Percentiles rank a stretch among this genome's conserved stretches.
Conservation (phyloP, 2,888 invertebrate species). For the Cerastis leucographa region DNA sequence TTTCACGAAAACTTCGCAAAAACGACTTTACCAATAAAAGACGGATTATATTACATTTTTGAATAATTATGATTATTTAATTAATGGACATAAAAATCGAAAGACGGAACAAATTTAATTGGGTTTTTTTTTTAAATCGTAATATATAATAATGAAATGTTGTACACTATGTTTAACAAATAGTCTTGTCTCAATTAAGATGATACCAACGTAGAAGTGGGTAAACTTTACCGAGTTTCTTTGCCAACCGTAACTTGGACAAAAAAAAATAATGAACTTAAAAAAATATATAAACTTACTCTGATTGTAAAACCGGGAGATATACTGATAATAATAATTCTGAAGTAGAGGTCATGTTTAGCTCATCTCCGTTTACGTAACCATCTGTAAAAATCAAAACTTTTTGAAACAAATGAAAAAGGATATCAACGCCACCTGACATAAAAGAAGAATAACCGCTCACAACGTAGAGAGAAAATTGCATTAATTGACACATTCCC, state of each 20-base stretch:
- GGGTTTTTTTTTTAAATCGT: no score
- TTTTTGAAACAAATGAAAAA: not conserved
- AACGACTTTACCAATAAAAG: not conserved
- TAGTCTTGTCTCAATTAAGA: not conserved
- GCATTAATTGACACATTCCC: not conserved
- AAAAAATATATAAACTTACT: no score
- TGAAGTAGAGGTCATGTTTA: constrained; percentile 10
- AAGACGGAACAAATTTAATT: no score
- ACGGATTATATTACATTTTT: not conserved
- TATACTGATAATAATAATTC: not conserved
- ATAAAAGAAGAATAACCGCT: not conserved
- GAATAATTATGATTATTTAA: not conserved
- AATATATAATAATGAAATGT: no score
- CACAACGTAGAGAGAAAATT: not conserved
- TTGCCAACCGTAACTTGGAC: not conserved
- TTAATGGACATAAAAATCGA: not conserved
- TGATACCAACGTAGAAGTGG: not conserved
- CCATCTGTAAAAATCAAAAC: not conserved
- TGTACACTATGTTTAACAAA: not conserved
- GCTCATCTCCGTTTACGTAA: not conserved
- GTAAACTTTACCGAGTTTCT: not conserved
- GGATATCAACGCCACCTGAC: not conserved
- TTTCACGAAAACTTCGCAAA: not conserved
- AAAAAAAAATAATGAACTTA: no score
- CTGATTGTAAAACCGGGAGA: not conserved